Evolutionary conservation across 1,140 invertebrate species (phyloP), one percentile per base, ranked within the genome.

Genomic region (Pemphigus obesinymphae): DNA sequence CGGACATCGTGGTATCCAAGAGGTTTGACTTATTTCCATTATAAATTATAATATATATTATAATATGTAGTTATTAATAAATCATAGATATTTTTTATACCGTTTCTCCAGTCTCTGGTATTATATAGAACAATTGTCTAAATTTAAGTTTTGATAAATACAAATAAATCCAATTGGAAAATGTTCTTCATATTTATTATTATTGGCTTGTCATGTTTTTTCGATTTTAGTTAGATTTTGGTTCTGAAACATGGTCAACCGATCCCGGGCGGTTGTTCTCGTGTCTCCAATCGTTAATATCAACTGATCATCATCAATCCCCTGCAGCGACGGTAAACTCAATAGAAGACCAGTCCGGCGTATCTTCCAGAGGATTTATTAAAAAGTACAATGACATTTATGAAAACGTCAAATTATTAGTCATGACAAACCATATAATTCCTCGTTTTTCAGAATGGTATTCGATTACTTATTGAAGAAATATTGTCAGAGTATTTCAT

Each of bases 1-100:
- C 85, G 94, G 93, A 2, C 92, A 95, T 86, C 89, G 94, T 83
- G 90, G 90, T 83, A 87, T 93, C 40, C 90, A 91, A 87, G 94
- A 96, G 88, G 92, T 93, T 86, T 83, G 63, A 85, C 82, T 82
- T 48, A 84, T 31, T 84, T n/a, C n/a, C n/a, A 45, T 45, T 45
- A 45, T 45, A n/a, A n/a, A n/a, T n/a, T n/a, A n/a, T n/a, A n/a
- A n/a, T n/a, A n/a, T n/a, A n/a, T n/a, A n/a, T n/a, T n/a, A n/a
- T n/a, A n/a, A n/a, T n/a, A n/a, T n/a, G n/a, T n/a, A n/a, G n/a
- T n/a, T n/a, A n/a, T n/a, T n/a, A n/a, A n/a, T n/a, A n/a, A n/a
- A n/a, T n/a, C n/a, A n/a, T n/a, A n/a, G n/a, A n/a, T n/a, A n/a
- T n/a, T n/a, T n/a, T n/a, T n/a, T n/a, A n/a, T n/a, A n/a, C n/a